Conservation (phyloP, 2,113 vertebrate genomes). For the Raphicerus campestris region DNA sequence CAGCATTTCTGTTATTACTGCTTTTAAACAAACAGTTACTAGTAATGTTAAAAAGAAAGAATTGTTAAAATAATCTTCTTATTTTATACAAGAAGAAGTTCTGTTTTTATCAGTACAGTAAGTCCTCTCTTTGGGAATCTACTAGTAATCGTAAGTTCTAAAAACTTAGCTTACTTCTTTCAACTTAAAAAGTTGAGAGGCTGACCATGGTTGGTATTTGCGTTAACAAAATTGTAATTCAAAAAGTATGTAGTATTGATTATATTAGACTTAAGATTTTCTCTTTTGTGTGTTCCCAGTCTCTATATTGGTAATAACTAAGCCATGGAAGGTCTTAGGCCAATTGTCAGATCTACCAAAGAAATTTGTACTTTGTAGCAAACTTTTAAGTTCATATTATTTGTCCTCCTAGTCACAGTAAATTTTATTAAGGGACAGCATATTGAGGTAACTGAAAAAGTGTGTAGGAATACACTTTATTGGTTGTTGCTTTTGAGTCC, state of each 20-base stretch:
- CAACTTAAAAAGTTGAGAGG: neutral
- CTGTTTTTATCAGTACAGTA: neutral
- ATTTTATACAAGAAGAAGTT: conserved; percentile 14
- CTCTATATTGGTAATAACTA: neutral
- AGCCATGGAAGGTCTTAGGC: neutral
- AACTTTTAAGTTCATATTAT: conserved; percentile 32
- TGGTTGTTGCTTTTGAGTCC: neutral
- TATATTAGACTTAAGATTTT: neutral
- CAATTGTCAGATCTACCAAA: neutral
- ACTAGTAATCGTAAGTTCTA: neutral
- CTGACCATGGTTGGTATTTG: neutral
- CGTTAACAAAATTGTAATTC: conserved; percentile 8
- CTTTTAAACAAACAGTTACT: neutral
- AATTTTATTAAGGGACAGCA: neutral
- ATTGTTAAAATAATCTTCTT: conserved; percentile 5
- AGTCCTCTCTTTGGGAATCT: neutral
- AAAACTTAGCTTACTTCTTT: neutral
- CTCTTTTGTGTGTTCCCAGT: neutral
- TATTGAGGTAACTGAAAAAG: conserved; percentile 6
- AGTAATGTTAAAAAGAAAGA: neutral
- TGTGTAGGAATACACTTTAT: neutral
- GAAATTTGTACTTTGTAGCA: conserved; percentile 22
- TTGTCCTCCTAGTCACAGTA: neutral
- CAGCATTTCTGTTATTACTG: conserved; percentile 13
- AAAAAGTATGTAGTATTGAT: neutral